These are phyloP conservation scores for Semnornis frantzii DNA, from an alignment of 2,113 vertebrate species.

Conservation along the genomic window DNA sequence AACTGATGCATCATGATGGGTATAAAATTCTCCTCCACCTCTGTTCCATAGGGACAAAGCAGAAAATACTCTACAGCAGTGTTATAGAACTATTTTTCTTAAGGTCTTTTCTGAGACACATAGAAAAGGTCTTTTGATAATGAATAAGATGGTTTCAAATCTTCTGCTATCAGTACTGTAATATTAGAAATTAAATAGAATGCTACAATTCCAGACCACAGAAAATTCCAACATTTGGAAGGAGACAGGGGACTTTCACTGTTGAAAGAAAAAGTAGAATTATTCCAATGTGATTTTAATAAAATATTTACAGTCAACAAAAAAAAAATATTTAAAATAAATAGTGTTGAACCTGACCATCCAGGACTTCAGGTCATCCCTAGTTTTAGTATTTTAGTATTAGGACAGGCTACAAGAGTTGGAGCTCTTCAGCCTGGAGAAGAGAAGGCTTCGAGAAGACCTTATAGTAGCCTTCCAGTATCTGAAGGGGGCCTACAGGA, in stretches of 20 bases:
- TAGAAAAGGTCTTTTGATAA: constrained; percentile 30
- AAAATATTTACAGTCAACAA: neutral
- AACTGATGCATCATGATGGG: neutral
- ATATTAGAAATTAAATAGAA: neutral
- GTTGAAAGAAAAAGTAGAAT: neutral
- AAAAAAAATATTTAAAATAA: neutral
- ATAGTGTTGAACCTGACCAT: neutral
- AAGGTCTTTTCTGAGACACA: neutral
- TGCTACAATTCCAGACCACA: neutral
- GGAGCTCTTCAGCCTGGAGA: too few relatives aligned
- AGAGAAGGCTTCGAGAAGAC: too few relatives aligned
- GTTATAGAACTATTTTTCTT: constrained; percentile 5
- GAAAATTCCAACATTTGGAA: neutral
- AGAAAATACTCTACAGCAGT: neutral
- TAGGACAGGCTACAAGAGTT: too few relatives aligned
- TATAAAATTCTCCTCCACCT: neutral
- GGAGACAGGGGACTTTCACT: neutral
- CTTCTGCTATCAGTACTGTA: neutral
- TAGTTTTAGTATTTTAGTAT: neutral
- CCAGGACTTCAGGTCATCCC: neutral
- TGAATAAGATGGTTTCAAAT: neutral
- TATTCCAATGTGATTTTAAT: neutral
- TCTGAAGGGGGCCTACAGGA: too few relatives aligned
- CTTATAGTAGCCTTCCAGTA: too few relatives aligned
- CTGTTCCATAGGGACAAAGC: neutral